Evolutionary conservation across 2,113 vertebrate genomes (phyloP).

Genomic region (Pygoscelis antarcticus): DNA sequence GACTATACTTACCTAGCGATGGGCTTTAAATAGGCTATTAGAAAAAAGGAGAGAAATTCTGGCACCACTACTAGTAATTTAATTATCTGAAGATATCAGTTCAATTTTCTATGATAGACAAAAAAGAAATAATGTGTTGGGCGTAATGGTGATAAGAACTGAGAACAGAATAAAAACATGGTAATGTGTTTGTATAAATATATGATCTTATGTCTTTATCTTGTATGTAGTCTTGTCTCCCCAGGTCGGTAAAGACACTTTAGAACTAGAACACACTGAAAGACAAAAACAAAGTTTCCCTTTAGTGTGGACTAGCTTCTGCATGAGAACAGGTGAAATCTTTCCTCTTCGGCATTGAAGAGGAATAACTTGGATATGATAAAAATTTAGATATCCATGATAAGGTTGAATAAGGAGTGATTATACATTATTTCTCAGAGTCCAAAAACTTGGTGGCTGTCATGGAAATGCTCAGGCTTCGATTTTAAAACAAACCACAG

Average conservation of each 20-base stretch:
- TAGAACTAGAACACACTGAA: not conserved
- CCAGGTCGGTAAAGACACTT: not conserved
- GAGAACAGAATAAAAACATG: not conserved
- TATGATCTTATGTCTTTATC: not conserved
- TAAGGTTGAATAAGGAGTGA: not conserved
- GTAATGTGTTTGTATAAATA: not conserved
- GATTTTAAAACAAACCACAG: not conserved
- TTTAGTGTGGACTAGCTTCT: not conserved
- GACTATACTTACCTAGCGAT: not conserved
- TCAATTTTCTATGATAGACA: not conserved
- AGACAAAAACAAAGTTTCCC: not conserved
- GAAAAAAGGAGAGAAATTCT: not conserved
- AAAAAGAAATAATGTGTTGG: not conserved
- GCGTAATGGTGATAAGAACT: not conserved
- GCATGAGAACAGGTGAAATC: not conserved
- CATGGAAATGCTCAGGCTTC: not conserved
- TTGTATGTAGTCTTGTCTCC: not conserved
- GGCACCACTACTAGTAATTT: not conserved
- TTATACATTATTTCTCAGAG: not conserved
- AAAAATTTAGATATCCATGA: not conserved
- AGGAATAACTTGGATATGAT: not conserved
- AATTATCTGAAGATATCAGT: not conserved
- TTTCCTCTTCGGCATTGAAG: not conserved
- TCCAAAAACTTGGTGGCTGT: not conserved
- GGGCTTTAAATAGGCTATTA: not conserved